Conservation (phyloP, 2,113 vertebrate species). For the Antechinus stuartii region DNA sequence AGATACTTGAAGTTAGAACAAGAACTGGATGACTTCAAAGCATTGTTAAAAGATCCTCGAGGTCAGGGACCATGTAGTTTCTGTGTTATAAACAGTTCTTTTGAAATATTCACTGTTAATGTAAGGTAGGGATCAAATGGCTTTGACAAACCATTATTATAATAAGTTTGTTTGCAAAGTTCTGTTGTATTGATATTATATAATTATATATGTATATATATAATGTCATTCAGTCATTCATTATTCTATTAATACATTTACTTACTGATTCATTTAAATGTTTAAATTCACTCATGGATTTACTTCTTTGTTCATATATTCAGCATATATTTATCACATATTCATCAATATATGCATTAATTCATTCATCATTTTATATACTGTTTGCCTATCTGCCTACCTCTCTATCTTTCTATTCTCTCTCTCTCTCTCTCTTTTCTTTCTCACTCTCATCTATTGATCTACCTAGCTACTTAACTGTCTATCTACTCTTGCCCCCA, state of each 20-base stretch:
- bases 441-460: background rate
- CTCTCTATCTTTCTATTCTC: too few relatives aligned
- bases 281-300: too few relatives aligned
- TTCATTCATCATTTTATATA: too few relatives aligned
- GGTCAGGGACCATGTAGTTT: constrained; percentile 61
- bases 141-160: constrained; percentile 43
- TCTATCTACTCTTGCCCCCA: background rate
- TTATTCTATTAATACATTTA: too few relatives aligned
- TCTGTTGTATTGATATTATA: constrained; percentile 38
- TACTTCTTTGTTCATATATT: too few relatives aligned
- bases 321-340: too few relatives aligned
- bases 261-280: too few relatives aligned
- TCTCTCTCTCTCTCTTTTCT: too few relatives aligned
- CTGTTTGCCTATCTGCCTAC: too few relatives aligned
- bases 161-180: constrained; percentile 61
- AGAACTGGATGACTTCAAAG: constrained; percentile 74
- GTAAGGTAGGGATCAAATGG: constrained; percentile 36
- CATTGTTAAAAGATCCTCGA: constrained; percentile 63
- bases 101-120: constrained; percentile 51
- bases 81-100: constrained; percentile 58
- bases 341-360: too few relatives aligned
- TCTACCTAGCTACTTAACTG: background rate
- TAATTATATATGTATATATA: background rate
- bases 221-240: too few relatives aligned
- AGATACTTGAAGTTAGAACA: constrained; percentile 75